Evolutionary conservation across 2,113 vertebrate genomes (phyloP), one percentile per base, ranked within the genome.

Genomic region (Anolis sagrei): DNA sequence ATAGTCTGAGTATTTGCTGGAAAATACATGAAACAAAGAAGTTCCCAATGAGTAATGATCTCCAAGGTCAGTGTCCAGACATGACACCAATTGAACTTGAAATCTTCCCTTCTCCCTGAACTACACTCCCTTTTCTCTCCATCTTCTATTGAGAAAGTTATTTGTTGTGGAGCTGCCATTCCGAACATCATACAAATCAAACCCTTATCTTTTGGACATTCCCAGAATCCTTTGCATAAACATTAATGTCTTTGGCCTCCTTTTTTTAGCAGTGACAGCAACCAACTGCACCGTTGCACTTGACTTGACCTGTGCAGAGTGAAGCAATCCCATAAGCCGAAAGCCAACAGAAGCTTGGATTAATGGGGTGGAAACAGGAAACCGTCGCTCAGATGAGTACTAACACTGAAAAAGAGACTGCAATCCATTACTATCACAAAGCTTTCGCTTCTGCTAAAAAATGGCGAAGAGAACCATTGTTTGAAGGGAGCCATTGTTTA

Each of bases 311-410:
- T 48, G 19, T 69, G 25, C 86, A n/a, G 5, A 76, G 2, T 83
- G 54, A 18, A 73, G 27, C 34, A 2, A 23, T 61, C 1, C 48
- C 70, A 54, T 48, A 83, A 75, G 13, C 10, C 25, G 51, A 81
- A 91, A 83, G 73, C 5, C 48, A 74, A 7, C 76, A 77, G 23
- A 83, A 83, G 68, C 25, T 34, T 74, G 69, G 25, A 70, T 79
- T 89, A 75, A 49, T 29, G 68, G 51, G 44, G 48, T 64, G 70
- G 77, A 73, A 74, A 64, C 51, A 51, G 32, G 62, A 27, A 82
- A 91, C 3, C 32, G 80, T 29, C 70, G 18, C 23, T 70, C 19
- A 54, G 61, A 36, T 29, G 2, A 4, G 6, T 29, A 23, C 32
- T 62, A 21, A 1, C 8, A 32, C 27, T 54, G 5, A 39, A 64